Base-by-base conservation (phyloP, 2,113 vertebrate genomes). In the Bettongia penicillata region DNA sequence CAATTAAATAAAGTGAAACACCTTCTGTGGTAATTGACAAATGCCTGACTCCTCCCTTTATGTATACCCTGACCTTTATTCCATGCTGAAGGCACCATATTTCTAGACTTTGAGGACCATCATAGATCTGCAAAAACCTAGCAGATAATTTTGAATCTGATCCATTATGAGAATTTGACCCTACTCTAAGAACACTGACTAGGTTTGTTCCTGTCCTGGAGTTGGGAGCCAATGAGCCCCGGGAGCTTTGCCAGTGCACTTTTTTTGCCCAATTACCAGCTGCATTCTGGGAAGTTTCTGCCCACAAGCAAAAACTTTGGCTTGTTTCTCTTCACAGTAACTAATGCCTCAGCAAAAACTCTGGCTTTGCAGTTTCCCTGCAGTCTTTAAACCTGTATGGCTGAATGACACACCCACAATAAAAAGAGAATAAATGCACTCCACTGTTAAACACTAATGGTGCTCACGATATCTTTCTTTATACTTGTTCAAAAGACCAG, bases 271-370 rank as follows among this genome's bases (percentile, higher is more conserved):
- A 97, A 3, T 8, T 94, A 68, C 94, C 95, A 95, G 97, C 51
- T 92, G 97, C 96, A 96, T 97, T 97, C 95, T 98, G 98, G 97
- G 98, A 97, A 97, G 96, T 94, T 97, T 98, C 95, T 98, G 97
- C 97, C 97, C 96, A 98, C 97, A 98, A 98, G 98, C 96, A 97
- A 97, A 84, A 98, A 97, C 90, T 96, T 98, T 48, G 7, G 90
- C 89, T 95, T 96, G 48, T 96, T 98, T 98, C 97, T 96, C 96
- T 97, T 97, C 91, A 95, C 84, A 8, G 2, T 94, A 97, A 96
- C 93, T 93, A 97, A 97, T 97, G 94, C 53, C 93, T 97, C 92
- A 95, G 96, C 92, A 97, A 96, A 97, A 93, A 23, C 61, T 25
- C 53, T 92, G 53, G 61, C 91, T 96, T 97, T 96, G 95, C 94